These are phyloP conservation scores for Rachycentron canadum DNA, from an alignment of 2,797 vertebrate species.

Conservation along the genomic window DNA sequence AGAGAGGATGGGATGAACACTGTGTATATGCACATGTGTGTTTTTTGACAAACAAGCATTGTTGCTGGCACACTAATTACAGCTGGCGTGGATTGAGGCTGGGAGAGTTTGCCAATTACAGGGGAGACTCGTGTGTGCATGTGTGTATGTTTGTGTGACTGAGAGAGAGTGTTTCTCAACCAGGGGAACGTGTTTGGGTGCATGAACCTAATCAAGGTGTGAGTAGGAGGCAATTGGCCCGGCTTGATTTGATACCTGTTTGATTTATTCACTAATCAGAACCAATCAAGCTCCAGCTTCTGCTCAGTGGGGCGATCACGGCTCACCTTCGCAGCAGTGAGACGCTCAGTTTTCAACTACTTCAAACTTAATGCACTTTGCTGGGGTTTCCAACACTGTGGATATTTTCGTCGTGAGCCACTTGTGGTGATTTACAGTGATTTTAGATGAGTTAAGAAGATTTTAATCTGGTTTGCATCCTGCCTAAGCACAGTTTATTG, in stretches of 20 bases:
- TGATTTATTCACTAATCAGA: constrained; percentile 84
- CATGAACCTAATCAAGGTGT: constrained; percentile 82
- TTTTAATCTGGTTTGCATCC: constrained; percentile 68
- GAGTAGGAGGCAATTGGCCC: constrained; percentile 79
- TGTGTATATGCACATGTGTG: constrained; percentile 58
- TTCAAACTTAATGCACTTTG: constrained; percentile 70
- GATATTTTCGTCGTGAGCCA: constrained; percentile 43
- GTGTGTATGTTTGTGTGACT: constrained; percentile 28
- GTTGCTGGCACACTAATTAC: constrained; percentile 81
- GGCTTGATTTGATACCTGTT: constrained; percentile 83
- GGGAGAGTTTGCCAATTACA: constrained; percentile 80
- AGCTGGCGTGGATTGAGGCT: constrained; percentile 70
- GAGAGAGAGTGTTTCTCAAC: constrained; percentile 63
- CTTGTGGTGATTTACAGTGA: constrained; percentile 61
- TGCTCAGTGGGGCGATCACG: constrained; percentile 67
- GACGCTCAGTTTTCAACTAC: constrained; percentile 67
- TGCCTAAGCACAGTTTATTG: constrained; percentile 19
- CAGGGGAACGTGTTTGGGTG: constrained; percentile 74
- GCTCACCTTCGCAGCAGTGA: constrained; percentile 65
- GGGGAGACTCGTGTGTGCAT: constrained; percentile 40
- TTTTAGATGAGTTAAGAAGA: constrained; percentile 52
- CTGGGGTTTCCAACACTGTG: constrained; percentile 30
- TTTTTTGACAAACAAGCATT: constrained; percentile 79
- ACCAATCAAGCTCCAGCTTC: constrained; percentile 79
- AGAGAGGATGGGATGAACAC: constrained; percentile 61